Evolutionary conservation across 2,888 invertebrate species (phyloP), one percentile per base, ranked within the genome.

Genomic region (Thereva nobilitata): DNA sequence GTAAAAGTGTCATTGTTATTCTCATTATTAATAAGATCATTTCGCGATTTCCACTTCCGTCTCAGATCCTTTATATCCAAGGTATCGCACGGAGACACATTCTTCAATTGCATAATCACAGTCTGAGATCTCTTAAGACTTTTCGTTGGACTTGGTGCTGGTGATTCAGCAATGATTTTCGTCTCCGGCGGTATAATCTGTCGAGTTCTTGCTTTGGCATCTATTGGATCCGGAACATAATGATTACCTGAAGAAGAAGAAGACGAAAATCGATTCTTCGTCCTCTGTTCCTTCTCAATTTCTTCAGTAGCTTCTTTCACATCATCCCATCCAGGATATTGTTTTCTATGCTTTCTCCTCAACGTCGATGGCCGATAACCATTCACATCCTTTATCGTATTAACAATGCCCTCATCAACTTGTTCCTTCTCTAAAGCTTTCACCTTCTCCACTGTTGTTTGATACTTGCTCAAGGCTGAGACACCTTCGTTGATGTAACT

Each of bases 321-420:
- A 50, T 83, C 83, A 75, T 86, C 84, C 86, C 87, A 87, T 69
- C 85, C 86, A 1, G 82, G 83, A 71, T 84, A 84, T 73, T 85
- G 84, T 70, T 84, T 82, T 65, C 84, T 79, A 70, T 85, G 84
- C 23, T 86, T 84, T 67, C 85, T 80, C 72, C 83, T 81, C 68
- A 86, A 73, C 1, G 86, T 85, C 0, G 86, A 86, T 0, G 87
- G 86, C 71, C 79, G 83, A 73, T 86, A 87, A 23, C 86, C 87
- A 76, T 86, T 87, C 77, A 86, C 82, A 73, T 86, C 86, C 74
- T 86, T 86, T 71, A 87, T 85, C 76, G 85, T 84, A 74, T 82
- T 84, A 71, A 85, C 85, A 72, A 79, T 73, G 34, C 74, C 72
- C 3, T 73, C 74, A 63, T 77, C 75, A 10, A 70, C 70, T 40